phyloP scores from a whole-genome alignment of 1,140 invertebrate genomes.

The Aphis gossypii region DNA sequence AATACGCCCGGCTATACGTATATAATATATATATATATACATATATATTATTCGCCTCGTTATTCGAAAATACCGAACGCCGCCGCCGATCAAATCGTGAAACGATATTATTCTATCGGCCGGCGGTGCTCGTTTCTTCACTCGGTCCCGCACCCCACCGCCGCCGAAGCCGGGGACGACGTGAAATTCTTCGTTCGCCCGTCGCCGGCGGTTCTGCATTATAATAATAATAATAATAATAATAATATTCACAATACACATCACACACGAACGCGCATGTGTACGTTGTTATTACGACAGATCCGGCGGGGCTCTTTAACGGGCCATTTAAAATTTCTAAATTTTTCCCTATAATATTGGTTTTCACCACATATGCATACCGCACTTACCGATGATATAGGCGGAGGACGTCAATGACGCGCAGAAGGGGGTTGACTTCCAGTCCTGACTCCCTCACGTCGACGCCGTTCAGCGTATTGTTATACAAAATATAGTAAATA shows the following conservation, averaged over 20 bases:
- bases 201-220: neutral
- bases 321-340: neutral
- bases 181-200: constrained; percentile 14
- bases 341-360: no score
- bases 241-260: constrained; percentile 17
- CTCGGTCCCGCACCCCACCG: neutral
- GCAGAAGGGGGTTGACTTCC: no score
- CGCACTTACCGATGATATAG: no score
- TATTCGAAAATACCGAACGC: constrained; percentile 54
- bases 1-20: neutral
- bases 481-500: no score
- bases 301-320: neutral
- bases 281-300: neutral
- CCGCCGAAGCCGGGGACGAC: neutral
- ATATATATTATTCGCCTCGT: constrained; percentile 43
- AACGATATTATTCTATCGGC: constrained; percentile 49
- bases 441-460: no score
- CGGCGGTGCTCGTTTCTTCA: constrained; percentile 17
- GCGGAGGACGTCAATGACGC: no score
- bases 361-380: no score
- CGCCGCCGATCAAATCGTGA: constrained; percentile 38
- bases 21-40: neutral
- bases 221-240: neutral
- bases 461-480: no score
- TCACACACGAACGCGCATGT: neutral